These are phyloP conservation scores for Dinomys branickii DNA, from an alignment of 2,113 vertebrate genomes.

Conservation along the genomic window DNA sequence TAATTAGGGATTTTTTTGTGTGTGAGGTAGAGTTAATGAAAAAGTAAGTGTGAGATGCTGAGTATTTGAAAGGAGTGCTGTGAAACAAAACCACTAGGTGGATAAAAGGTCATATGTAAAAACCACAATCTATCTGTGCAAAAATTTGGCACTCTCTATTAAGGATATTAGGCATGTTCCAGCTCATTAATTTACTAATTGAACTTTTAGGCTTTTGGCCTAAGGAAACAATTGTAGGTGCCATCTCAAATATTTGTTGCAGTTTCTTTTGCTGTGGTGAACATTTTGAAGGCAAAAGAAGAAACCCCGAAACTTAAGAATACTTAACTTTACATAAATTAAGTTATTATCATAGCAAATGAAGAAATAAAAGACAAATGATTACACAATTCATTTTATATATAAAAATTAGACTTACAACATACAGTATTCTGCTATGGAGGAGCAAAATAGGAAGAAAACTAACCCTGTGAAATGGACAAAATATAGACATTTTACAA, in stretches of 20 bases:
- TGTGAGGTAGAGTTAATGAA: not conserved
- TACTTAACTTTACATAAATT: not conserved
- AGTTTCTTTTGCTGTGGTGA: not conserved
- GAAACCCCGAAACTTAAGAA: not conserved
- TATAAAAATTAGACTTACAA: not conserved
- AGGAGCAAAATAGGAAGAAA: not conserved
- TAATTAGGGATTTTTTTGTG: not conserved
- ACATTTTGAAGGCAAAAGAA: not conserved
- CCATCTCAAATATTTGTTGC: not conserved
- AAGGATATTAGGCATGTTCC: constrained; percentile 5
- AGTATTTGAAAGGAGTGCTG: not conserved
- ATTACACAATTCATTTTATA: not conserved
- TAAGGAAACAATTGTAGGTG: not conserved
- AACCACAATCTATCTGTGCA: not conserved
- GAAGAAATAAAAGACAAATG: not conserved
- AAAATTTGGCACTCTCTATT: not conserved
- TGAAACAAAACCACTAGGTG: not conserved
- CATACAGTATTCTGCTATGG: not conserved
- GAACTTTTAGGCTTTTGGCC: constrained; percentile 9
- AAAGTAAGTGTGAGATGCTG: not conserved
- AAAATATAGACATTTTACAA: not conserved
- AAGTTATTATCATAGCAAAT: not conserved
- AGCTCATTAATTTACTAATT: constrained; percentile 19
- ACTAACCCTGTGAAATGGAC: not conserved
- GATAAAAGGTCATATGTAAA: not conserved